These are phyloP conservation scores for Lacanobia wlatinum DNA, from an alignment of 2,888 invertebrate species.

Conservation along the genomic window DNA sequence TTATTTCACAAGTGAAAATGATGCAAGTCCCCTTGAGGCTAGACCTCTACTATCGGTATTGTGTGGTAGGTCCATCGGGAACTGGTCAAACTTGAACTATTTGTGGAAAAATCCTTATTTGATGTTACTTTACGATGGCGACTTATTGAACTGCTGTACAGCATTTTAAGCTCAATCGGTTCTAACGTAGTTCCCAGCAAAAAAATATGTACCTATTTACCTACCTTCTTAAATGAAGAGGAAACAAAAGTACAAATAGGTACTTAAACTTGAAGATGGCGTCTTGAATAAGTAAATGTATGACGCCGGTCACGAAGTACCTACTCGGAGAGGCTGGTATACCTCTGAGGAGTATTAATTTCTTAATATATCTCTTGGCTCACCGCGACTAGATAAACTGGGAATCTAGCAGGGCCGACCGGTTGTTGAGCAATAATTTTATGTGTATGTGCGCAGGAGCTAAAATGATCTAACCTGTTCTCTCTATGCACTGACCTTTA, in stretches of 20 bases:
- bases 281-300: constrained; percentile 28
- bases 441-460: constrained; percentile 59
- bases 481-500: constrained; percentile 71
- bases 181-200: not conserved
- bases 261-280: constrained; percentile 20
- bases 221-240: not conserved
- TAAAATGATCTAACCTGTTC: constrained; percentile 69
- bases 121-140: not conserved
- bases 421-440: constrained; percentile 71
- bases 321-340: constrained; percentile 15
- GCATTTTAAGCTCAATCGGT: not conserved
- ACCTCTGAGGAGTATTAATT: constrained; percentile 50
- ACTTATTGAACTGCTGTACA: not conserved
- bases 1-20: constrained; percentile 49
- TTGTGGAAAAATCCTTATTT: not conserved
- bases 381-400: constrained; percentile 59
- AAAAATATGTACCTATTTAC: not conserved
- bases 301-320: not conserved
- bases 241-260: constrained; percentile 14
- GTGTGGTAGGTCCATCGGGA: constrained; percentile 44
- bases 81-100: constrained; percentile 29
- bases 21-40: constrained; percentile 38
- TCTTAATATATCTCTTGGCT: constrained; percentile 58
- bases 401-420: constrained; percentile 67
- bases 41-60: constrained; percentile 56